Percentiles rank a stretch among this genome's conserved stretches.
phyloP scores from a whole-genome alignment of 53 echinoderm and acorn worm species.

The Glandiceps talaboti region DNA sequence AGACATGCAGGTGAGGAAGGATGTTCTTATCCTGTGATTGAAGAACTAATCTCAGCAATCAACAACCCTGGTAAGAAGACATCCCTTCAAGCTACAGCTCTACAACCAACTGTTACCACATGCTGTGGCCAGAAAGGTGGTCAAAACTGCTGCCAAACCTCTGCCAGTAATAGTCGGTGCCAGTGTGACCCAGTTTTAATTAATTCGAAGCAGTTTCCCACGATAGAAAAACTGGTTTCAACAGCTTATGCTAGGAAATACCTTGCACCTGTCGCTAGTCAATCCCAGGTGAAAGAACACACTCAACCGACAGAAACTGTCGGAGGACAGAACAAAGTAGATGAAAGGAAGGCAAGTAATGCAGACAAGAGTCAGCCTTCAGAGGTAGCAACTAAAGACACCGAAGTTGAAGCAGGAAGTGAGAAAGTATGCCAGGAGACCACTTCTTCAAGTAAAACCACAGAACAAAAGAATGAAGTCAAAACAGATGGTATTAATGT shows the following conservation, averaged over 20 bases:
- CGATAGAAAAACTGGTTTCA: not conserved
- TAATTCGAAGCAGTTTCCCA: not conserved
- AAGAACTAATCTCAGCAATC: constrained; percentile 10
- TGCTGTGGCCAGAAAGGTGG: not conserved
- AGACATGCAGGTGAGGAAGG: constrained; percentile 86
- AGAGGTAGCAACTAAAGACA: not conserved
- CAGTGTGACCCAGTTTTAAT: not conserved
- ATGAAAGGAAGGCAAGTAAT: not conserved
- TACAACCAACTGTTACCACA: not conserved
- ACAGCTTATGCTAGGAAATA: not conserved
- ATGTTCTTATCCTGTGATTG: constrained; percentile 82
- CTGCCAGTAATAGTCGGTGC: not conserved
- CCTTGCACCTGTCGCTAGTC: not conserved
- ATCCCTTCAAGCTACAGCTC: not conserved
- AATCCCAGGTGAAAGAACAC: no score
- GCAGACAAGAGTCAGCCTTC: not conserved
- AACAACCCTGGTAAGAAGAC: not conserved
- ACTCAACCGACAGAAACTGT: no score
- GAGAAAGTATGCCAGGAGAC: not conserved
- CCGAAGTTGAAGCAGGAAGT: not conserved
- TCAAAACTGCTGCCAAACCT: not conserved
- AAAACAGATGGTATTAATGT: not conserved
- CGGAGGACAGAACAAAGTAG: no score
- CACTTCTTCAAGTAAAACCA: not conserved
- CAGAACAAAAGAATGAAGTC: not conserved